Evolutionary conservation across 2,888 invertebrate species (phyloP), one percentile per base, ranked within the genome.

Genomic region (Colletes collaris): DNA sequence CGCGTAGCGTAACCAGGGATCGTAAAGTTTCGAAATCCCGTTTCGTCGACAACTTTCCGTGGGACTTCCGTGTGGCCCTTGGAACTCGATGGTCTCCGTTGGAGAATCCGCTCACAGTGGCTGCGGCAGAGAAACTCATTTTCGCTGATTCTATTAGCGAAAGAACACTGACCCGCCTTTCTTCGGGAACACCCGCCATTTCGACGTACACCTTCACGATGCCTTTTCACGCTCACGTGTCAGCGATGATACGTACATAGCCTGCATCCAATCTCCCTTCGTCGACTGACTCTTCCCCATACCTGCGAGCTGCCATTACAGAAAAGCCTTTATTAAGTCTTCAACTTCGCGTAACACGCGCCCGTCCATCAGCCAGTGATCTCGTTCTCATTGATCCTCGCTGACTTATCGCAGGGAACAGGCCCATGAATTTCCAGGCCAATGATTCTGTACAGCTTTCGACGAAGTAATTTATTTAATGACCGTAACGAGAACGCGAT

Each of bases 271-370:
- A 49, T 37, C 59, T 60, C 49, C 35, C 53, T 58, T 53, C 44
- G 27, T 8, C 46, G 10, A 40, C 44, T 7, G 64, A 5, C 49
- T 56, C 55, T 58, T 49, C 27, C 44, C 13, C 37, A 4, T 16
- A 58, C 46, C 58, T 35, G n/a, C 62, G 19, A 50, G 55, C 52
- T 16, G 44, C 53, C 72, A 35, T 52, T 78, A 75, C 76, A 65
- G 76, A 83, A 88, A 88, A 87, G 77, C 84, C 82, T 87, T 89
- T 89, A 89, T 89, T 89, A 89, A 89, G 89, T 87, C 89, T 87
- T 89, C 89, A 89, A 80, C 83, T 81, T 81, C 62, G 68, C 73
- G 79, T 81, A 73, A 82, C 83, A 85, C 83, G 87, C 86, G 87
- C 84, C 86, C 79, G 88, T 89, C 88, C 82, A 86, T 89, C 89